Evolutionary conservation across 30 jellyfish, hydroid and myxozoan species (phyloP).

Genomic region (Cassiopea andromeda): DNA sequence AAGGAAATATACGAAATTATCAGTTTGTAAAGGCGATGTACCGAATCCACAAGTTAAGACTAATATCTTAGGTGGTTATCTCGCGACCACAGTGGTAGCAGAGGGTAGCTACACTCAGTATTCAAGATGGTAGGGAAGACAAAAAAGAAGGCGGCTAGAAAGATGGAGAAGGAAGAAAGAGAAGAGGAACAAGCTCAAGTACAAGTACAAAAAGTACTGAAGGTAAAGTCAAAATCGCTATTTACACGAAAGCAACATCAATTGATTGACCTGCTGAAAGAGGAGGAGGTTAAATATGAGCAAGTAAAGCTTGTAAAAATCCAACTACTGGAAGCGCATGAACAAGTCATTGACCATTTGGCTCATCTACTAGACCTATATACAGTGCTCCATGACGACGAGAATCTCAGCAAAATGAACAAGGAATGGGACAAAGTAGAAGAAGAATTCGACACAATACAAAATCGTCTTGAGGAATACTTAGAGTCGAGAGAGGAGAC

Average conservation of each 20-base stretch:
- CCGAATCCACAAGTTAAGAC: too few relatives aligned
- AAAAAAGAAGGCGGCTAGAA: not conserved
- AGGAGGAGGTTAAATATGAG: not conserved
- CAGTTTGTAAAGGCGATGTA: too few relatives aligned
- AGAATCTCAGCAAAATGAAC: not conserved
- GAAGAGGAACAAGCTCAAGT: not conserved
- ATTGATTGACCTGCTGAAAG: not conserved
- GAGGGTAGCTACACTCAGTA: not conserved
- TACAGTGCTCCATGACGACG: not conserved
- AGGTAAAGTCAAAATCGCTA: slow-evolving; percentile 13
- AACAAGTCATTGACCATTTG: not conserved
- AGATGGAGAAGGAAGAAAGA: not conserved
- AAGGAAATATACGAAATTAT: too few relatives aligned
- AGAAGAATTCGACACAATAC: not conserved
- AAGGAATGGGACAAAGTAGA: not conserved
- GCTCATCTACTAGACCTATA: not conserved
- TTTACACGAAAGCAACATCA: not conserved
- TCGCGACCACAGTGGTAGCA: not conserved
- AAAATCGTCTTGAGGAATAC: not conserved
- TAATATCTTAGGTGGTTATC: too few relatives aligned
- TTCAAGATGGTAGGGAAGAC: not conserved
- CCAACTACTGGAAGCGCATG: not conserved
- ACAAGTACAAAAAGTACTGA: not conserved
- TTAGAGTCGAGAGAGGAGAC: slow-evolving; percentile 1
- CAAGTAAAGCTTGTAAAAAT: too few relatives aligned